Evolutionary conservation across 2,797 vertebrate species (phyloP), one percentile per base, ranked within the genome.

Genomic region (Tarsius wallacei): DNA sequence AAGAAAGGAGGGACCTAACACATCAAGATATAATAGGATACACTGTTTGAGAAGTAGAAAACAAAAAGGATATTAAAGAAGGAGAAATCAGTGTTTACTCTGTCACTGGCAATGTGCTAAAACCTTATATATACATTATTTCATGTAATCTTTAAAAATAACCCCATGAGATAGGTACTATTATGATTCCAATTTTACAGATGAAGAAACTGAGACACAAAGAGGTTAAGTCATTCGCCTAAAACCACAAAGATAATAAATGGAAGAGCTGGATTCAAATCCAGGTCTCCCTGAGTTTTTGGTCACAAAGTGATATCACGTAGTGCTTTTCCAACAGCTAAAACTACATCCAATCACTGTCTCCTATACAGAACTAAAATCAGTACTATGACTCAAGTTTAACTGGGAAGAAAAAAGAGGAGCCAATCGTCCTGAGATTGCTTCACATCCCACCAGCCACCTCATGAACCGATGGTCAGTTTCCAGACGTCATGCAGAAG

Each of bases 141-240:
- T 88, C 36, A 63, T 47, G 26, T 47, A 82, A 31, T 63, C 55
- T 14, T 87, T 85, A 42, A 77, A 92, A 90, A 63, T 47, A 84
- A 90, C 15, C 33, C 21, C 53, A 31, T 31, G 1, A 85, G 7
- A 42, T 64, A 14, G 19, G 0, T 66, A 70, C 6, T 78, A 36
- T 9, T 88, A 86, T n/a, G 26, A 89, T 28, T 31, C 36, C 22
- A 49, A 63, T 86, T 91, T 94, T 95, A 77, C 68, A 71, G 64
- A 53, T 55, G 76, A 83, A 83, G 71, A 89, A 33, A 71, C 87
- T 64, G 71, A 95, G 64, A 76, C 80, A 84, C 22, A 16, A 17
- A 89, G 36, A 31, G 10, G 17, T 14, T 87, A 24, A 53, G 22
- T 63, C 61, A 88, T 33, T 91, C 66, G 10, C 68, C n/a, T 21